Percentiles rank a stretch among this genome's conserved stretches.
Evolutionary conservation across 2,888 invertebrate species (phyloP).

Genomic region (Liopterus haemorrhoidalis): DNA sequence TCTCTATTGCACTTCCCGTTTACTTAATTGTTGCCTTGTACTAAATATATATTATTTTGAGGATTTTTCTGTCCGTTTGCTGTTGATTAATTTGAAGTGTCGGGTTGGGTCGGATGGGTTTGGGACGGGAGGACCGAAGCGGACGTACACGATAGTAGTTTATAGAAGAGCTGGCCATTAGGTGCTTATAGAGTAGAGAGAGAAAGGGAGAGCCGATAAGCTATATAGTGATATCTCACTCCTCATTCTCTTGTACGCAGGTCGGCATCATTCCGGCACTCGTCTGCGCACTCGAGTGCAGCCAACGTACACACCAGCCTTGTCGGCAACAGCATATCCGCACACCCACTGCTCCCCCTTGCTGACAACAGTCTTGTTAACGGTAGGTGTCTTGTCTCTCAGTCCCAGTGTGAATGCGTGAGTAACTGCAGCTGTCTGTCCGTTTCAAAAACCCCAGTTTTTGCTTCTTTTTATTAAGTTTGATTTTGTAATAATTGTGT

Average conservation of each 20-base stretch:
- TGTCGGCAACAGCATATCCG: conserved; percentile 85
- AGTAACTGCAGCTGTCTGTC: conserved; percentile 53
- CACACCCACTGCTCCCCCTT: conserved; percentile 90
- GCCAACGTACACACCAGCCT: conserved; percentile 60
- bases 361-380: conserved; percentile 54
- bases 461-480: conserved; percentile 20
- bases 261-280: conserved; percentile 92
- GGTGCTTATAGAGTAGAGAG: conserved; percentile 4
- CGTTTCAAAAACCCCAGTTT: no score
- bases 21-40: no score
- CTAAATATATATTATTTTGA: no score
- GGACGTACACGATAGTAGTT: no score
- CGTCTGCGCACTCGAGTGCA: conserved; percentile 61
- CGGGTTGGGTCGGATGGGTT: no score
- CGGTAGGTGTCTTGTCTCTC: conserved; percentile 45
- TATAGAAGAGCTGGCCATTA: no score
- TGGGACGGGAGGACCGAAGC: no score
- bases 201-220: not conserved
- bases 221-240: conserved; percentile 35
- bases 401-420: conserved; percentile 21
- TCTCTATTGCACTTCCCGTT: no score
- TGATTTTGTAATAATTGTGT: conserved; percentile 30
- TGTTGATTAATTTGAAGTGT: no score
- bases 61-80: no score
- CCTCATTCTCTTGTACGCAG: conserved; percentile 58